A percentile compares a stretch with the other conserved stretches of the same genome.
These are phyloP conservation scores for Lasaia peninsularis DNA, from an alignment of 1,140 invertebrate genomes.

Conservation along the genomic window DNA sequence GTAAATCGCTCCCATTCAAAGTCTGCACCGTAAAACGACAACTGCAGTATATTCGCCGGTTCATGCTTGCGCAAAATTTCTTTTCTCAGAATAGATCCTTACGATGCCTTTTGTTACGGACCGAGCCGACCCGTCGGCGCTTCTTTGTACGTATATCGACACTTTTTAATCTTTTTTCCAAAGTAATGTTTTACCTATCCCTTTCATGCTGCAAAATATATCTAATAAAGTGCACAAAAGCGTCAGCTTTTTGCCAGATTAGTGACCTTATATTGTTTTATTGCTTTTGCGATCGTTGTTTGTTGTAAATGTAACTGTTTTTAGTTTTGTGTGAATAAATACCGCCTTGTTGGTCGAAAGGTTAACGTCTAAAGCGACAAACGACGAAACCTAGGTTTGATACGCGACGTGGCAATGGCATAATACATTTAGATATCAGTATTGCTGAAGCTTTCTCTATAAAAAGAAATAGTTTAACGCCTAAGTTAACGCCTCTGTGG, in stretches of 20 bases:
- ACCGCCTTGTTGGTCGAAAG: neutral
- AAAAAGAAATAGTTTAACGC: too few relatives aligned
- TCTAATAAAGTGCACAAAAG: slow-evolving; percentile 2
- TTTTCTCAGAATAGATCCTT: slow-evolving; percentile 62
- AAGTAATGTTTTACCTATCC: slow-evolving; percentile 3
- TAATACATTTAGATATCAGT: too few relatives aligned
- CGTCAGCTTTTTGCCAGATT: neutral
- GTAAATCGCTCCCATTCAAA: slow-evolving; percentile 18
- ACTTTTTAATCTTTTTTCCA: slow-evolving; percentile 31
- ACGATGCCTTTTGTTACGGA: slow-evolving; percentile 47
- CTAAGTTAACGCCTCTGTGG: too few relatives aligned
- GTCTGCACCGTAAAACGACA: slow-evolving; percentile 11
- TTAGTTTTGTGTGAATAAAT: neutral
- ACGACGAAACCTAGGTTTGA: too few relatives aligned
- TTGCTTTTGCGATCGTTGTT: neutral
- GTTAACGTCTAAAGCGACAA: too few relatives aligned
- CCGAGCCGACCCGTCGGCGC: slow-evolving; percentile 21
- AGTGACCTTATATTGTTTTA: neutral
- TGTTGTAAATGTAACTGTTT: neutral
- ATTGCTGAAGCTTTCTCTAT: too few relatives aligned
- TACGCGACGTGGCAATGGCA: too few relatives aligned
- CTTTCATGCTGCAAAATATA: neutral
- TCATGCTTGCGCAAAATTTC: slow-evolving; percentile 62
- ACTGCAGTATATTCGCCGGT: slow-evolving; percentile 29
- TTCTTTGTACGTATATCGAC: slow-evolving; percentile 18